Conservation (phyloP, 2,888 invertebrate genomes). For the Philopedon plagiatum region DNA sequence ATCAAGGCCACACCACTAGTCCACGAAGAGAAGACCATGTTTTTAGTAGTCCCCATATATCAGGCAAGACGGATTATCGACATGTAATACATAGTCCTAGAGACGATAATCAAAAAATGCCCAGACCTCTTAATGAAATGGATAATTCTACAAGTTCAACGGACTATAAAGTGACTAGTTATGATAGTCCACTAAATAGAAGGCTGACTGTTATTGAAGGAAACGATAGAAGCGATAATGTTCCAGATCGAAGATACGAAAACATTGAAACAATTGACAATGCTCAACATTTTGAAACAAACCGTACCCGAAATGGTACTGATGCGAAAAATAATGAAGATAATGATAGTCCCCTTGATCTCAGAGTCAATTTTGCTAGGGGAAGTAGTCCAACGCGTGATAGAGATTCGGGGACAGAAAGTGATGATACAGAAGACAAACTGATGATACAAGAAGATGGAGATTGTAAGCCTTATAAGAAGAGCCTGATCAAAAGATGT, state of each 20-base stretch:
- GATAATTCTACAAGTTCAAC: neutral
- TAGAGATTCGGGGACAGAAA: constrained; percentile 81
- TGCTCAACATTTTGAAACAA: constrained; percentile 5
- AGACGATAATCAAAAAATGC: neutral
- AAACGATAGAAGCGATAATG: neutral
- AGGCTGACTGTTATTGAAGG: constrained; percentile 6
- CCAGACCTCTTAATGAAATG: neutral
- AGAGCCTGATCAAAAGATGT: constrained; percentile 95
- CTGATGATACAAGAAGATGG: constrained; percentile 72
- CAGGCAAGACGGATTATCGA: constrained; percentile 12
- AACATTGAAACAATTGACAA: constrained; percentile 1
- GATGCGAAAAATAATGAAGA: constrained; percentile 52
- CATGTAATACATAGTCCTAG: neutral
- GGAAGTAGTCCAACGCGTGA: constrained; percentile 21
- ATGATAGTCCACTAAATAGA: constrained; percentile 10
- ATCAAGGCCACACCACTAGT: constrained; percentile 7
- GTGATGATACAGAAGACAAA: constrained; percentile 82
- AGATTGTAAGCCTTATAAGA: constrained; percentile 83
- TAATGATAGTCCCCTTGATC: constrained; percentile 80
- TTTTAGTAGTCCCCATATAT: constrained; percentile 9
- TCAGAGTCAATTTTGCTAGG: constrained; percentile 71
- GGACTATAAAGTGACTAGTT: neutral
- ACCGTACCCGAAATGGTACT: constrained; percentile 45
- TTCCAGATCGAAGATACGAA: constrained; percentile 2
- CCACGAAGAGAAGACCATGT: constrained; percentile 10